These are phyloP conservation scores for Melinaea marsaeus DNA, from an alignment of 2,888 invertebrate species.

Conservation along the genomic window DNA sequence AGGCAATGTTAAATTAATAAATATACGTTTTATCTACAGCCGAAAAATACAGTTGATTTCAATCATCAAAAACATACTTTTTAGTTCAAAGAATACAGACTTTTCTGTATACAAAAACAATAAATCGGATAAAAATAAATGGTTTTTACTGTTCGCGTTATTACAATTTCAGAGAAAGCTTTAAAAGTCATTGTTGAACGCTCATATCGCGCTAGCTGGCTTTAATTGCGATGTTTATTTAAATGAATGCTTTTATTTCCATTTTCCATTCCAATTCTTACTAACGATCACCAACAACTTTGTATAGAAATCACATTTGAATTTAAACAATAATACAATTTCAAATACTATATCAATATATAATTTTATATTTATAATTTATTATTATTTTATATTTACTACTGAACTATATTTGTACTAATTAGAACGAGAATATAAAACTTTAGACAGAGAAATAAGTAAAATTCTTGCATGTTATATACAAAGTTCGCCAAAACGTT, in stretches of 20 bases:
- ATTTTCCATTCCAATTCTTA: slow-evolving; percentile 7
- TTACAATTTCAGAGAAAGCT: slow-evolving; percentile 6
- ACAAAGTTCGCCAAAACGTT: no score
- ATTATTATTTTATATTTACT: no score
- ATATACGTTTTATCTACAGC: neutral
- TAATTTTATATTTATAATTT: neutral
- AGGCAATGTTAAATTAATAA: no score
- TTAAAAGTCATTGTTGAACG: slow-evolving; percentile 3
- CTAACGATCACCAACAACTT: slow-evolving; percentile 2
- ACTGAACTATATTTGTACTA: no score
- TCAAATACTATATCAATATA: neutral
- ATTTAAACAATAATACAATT: neutral
- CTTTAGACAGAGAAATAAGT: no score
- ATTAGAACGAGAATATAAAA: no score
- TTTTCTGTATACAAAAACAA: neutral
- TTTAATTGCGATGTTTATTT: slow-evolving; percentile 7
- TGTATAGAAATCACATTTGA: slow-evolving; percentile 2
- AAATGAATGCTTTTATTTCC: slow-evolving; percentile 7
- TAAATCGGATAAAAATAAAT: slow-evolving; percentile 7
- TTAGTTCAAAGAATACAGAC: neutral
- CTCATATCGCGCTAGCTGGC: slow-evolving; percentile 5
- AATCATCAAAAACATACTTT: neutral
- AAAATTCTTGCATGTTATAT: no score
- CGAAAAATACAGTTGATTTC: neutral
- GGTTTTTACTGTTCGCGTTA: slow-evolving; percentile 5